Base-by-base conservation (phyloP, 2,888 invertebrate species). In the Eucera pruinosa region DNA sequence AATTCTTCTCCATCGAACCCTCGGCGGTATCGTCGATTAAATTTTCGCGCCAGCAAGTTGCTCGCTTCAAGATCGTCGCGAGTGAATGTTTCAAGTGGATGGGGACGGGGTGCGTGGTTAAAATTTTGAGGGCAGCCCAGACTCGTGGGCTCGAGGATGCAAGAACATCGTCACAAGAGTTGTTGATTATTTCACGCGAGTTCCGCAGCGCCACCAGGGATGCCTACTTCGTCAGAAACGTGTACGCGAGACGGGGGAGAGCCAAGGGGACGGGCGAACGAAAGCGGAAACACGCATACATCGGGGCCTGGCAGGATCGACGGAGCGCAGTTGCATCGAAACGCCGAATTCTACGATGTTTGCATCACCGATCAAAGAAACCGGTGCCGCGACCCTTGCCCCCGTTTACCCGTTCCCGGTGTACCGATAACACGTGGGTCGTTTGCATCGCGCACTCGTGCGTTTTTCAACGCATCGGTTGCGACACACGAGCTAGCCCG, bases 171-270 rank as follows among this genome's bases (percentile, higher is more conserved):
- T 72, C 80, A 81, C 85, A 76, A 86, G 87, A 82, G 84, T 89
- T 87, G 89, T 91, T 90, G 90, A 91, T 91, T 91, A 91, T 91
- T 91, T 90, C 89, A 84, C 84, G 80, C 82, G 85, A 87, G 85
- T 89, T 88, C 84, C 77, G 74, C 85, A 84, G 84, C 83, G 87
- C 85, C 4, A 5, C 78, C 75, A 62, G 85, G 79, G 82, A 83
- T 81, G 83, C 77, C 81, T 84, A 74, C 81, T 80, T 75, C 69
- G 72, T 52, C 57, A 50, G 45, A n/a, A 11, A 25, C 50, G 39
- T 7, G 62, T 15, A 39, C 23, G 4, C 30, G 15, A 23, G 18
- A 58, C 18, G 15, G n/a, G 39, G 23, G 25, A 50, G 50, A 7
- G 48, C 9, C 33, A 23, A 43, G 60, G 43, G 20, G 9, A 18